Percentiles rank a stretch among this genome's conserved stretches.
phyloP scores from a whole-genome alignment of 53 echinoderm and acorn worm genomes.

The Holothuria scabra region DNA sequence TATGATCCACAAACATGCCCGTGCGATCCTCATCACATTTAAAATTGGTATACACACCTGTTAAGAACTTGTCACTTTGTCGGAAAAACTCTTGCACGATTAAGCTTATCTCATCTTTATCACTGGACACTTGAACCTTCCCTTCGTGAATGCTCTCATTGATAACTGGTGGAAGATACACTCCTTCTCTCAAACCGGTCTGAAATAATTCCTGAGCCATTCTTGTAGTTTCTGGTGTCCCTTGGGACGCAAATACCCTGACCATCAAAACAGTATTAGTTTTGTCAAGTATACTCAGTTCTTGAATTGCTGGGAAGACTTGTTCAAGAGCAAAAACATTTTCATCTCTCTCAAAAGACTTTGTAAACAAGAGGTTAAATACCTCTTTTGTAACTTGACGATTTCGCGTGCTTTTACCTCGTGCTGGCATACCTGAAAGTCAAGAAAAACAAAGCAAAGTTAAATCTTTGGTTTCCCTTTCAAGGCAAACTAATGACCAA shows the following conservation, averaged over 20 bases:
- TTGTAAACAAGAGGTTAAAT: background rate
- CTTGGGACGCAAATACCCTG: background rate
- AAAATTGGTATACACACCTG: background rate
- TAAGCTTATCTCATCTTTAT: background rate
- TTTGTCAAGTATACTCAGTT: background rate
- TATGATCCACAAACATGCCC: too few species aligned
- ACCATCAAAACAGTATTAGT: constrained; percentile 1
- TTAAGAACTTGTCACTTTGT: constrained; percentile 23
- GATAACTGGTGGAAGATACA: background rate
- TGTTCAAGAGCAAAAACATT: background rate
- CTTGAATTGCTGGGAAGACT: background rate
- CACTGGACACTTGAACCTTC: background rate
- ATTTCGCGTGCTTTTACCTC: too few species aligned
- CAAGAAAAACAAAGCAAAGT: too few species aligned
- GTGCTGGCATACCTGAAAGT: too few species aligned
- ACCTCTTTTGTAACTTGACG: constrained; percentile 5
- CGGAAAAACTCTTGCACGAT: background rate
- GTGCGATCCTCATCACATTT: background rate
- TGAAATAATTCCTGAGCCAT: background rate
- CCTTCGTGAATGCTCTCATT: constrained; percentile 16
- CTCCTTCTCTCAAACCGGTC: background rate
- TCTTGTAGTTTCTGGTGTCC: background rate
- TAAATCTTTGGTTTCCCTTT: too few species aligned
- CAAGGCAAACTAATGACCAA: too few species aligned
- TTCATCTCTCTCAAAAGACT: background rate